Percentiles rank a stretch among this genome's conserved stretches.
phyloP scores from a whole-genome alignment of 2,797 vertebrate genomes.

The Propithecus perrieri region DNA sequence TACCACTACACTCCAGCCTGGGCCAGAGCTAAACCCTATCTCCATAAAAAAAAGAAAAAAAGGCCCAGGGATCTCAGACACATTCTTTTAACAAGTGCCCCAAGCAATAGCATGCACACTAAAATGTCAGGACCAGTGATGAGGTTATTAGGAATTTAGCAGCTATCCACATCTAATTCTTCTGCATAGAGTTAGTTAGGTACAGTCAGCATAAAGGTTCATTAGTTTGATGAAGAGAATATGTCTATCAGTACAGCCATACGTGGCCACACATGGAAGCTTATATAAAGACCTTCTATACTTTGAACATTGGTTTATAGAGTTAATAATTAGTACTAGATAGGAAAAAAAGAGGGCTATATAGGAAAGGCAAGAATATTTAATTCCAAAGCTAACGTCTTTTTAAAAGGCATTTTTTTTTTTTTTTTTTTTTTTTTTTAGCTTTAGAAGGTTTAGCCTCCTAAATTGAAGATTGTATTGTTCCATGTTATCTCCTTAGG shows the following conservation, averaged over 20 bases:
- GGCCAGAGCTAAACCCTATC: not conserved
- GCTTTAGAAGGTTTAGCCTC: conserved; percentile 27
- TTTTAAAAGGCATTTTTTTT: not conserved
- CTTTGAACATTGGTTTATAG: conserved; percentile 14
- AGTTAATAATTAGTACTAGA: conserved; percentile 39
- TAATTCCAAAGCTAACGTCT: conserved; percentile 14
- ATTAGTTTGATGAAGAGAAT: conserved; percentile 1
- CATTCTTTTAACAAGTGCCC: conserved; percentile 40
- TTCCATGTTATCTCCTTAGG: not conserved
- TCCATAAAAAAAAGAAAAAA: not conserved
- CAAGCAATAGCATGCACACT: not conserved
- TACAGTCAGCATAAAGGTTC: not conserved
- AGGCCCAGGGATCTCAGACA: not conserved
- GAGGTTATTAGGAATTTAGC: not conserved
- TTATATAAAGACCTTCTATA: not conserved
- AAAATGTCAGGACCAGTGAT: not conserved
- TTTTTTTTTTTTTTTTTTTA: not conserved
- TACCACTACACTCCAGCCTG: not conserved
- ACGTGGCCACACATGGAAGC: not conserved
- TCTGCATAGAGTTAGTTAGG: not conserved
- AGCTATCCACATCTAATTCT: not conserved
- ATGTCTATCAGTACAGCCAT: not conserved
- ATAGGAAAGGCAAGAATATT: conserved; percentile 26
- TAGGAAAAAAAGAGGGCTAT: not conserved
- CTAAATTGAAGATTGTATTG: conserved; percentile 35